Base-by-base conservation (phyloP, 2,113 vertebrate genomes). In the Lepus americanus region DNA sequence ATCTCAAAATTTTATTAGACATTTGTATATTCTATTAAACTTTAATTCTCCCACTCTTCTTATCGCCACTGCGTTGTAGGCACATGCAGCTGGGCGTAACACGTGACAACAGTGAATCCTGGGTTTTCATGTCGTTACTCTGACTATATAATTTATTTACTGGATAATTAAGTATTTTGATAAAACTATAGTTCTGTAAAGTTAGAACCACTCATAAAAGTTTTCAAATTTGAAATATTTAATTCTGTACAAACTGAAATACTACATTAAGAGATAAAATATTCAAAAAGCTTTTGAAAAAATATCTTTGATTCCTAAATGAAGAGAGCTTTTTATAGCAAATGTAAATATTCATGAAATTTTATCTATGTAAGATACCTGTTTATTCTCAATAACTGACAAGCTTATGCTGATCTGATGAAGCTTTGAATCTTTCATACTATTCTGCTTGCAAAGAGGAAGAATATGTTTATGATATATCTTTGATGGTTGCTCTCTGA, bases 231-330 rank as follows among this genome's bases (percentile, higher is more conserved):
- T 51, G 9, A 10, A 78, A 29, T 17, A 44, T 90, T 77, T 78
- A 92, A 79, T 14, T 20, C 1, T 14, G 17, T 31, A 17, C n/a
- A 76, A 94, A 76, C 61, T 44, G 79, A 92, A 94, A 87, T 77
- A 49, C 3, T 78, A 22, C 3, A 51, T 53, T 94, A 94, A 76
- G 72, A 95, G 19, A 79, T 61, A 85, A 92, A 83, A 22, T 87
- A 72, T 20, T 84, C 36, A 87, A 76, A 64, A 36, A 83, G 11
- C 5, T 73, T 83, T 74, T 82, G 61, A 72, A 84, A 94, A 91
- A 31, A 39, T 27, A 74, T 23, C 23, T 17, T 51, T 80, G 23
- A 39, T 49, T 74, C 36, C 78, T 66, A 67, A 67, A 64, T 49
- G 55, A 84, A 88, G 61, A 73, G 23, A 44, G 44, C 22, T 74